These are phyloP conservation scores for Therioaphis trifolii DNA, from an alignment of 2,888 invertebrate species.

Conservation along the genomic window DNA sequence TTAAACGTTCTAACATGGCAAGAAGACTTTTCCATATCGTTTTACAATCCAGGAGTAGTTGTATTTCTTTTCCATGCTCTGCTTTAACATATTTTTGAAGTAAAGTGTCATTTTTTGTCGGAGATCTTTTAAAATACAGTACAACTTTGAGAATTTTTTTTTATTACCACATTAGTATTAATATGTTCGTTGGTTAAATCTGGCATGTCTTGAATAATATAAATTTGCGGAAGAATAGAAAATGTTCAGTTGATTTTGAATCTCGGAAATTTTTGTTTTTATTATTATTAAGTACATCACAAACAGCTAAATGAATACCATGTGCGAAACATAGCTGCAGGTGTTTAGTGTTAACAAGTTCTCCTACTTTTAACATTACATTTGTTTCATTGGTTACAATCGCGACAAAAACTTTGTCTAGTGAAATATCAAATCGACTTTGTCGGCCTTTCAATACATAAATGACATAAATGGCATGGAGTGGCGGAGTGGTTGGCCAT, in stretches of 20 bases:
- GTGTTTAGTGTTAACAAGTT: conserved; percentile 65
- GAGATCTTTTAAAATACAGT: conserved; percentile 62
- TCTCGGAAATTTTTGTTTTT: conserved; percentile 19
- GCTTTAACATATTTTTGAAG: conserved; percentile 64
- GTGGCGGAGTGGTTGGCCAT: too few species aligned
- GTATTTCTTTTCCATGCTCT: conserved; percentile 64
- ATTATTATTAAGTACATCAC: conserved; percentile 65
- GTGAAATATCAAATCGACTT: conserved; percentile 65
- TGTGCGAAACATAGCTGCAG: conserved; percentile 66
- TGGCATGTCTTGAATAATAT: conserved; percentile 25
- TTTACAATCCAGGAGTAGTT: conserved; percentile 64
- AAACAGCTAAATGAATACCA: conserved; percentile 65
- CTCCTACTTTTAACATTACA: conserved; percentile 67
- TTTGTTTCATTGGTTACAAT: conserved; percentile 67
- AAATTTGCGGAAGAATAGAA: conserved; percentile 17
- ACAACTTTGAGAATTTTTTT: conserved; percentile 62
- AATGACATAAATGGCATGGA: too few species aligned
- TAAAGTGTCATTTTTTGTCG: conserved; percentile 64
- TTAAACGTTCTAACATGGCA: conserved; percentile 63
- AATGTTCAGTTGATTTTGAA: conserved; percentile 16
- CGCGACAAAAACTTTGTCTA: conserved; percentile 66
- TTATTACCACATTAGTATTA: conserved; percentile 41
- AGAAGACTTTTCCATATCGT: conserved; percentile 65
- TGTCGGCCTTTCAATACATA: conserved; percentile 64
- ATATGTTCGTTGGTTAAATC: conserved; percentile 9